phyloP scores from a whole-genome alignment of 2,113 vertebrate genomes.

The Oenanthe melanoleuca region DNA sequence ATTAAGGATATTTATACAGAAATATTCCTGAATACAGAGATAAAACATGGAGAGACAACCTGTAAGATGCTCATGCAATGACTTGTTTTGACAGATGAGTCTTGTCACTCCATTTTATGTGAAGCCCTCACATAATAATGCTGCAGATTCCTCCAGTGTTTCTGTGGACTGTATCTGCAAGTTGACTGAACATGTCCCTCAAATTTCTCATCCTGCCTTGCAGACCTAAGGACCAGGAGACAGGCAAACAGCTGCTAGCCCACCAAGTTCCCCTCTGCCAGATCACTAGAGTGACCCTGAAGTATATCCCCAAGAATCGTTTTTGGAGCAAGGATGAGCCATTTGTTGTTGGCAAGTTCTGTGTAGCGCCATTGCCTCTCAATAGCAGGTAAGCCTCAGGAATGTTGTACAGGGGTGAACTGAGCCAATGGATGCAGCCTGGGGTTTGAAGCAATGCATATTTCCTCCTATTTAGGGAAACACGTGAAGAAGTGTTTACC shows the following conservation, averaged over 20 bases:
- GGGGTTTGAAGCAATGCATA: background rate
- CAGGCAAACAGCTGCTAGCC: conserved; percentile 64
- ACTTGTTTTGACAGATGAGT: background rate
- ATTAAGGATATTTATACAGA: background rate
- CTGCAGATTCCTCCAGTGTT: background rate
- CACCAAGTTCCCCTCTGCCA: conserved; percentile 66
- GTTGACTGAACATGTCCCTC: background rate
- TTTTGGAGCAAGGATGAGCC: conserved; percentile 63
- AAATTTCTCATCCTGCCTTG: background rate
- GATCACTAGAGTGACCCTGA: conserved; percentile 57
- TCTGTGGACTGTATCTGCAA: background rate
- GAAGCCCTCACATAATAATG: background rate
- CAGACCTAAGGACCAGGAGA: conserved; percentile 60
- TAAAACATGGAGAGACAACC: background rate
- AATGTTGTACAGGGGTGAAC: background rate
- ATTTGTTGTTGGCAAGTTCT: conserved; percentile 64
- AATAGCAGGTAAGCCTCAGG: conserved; percentile 60
- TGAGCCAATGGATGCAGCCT: background rate
- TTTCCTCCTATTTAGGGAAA: background rate
- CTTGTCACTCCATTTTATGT: background rate
- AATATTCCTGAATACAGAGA: background rate
- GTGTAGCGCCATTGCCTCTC: conserved; percentile 64
- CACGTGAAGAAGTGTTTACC: background rate
- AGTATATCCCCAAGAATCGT: conserved; percentile 1
- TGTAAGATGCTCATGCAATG: background rate